Percentiles rank a stretch among this genome's conserved stretches.
Conservation (phyloP, 2,797 vertebrate genomes). For the Poecile montanus region DNA sequence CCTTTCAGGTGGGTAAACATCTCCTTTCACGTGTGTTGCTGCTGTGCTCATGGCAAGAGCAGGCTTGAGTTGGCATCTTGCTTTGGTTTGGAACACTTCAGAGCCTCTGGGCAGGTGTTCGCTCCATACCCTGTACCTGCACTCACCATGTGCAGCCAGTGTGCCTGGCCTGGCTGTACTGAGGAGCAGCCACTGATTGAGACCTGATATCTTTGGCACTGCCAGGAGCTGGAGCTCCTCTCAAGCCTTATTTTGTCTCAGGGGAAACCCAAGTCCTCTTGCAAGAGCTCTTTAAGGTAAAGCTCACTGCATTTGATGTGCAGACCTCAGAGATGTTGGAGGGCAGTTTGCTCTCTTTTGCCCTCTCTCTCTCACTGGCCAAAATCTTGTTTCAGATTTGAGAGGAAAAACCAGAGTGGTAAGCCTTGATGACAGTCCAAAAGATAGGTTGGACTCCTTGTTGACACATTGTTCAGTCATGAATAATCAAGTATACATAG, state of each 20-base stretch:
- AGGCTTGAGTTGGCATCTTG: background rate
- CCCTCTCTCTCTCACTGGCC: background rate
- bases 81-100: background rate
- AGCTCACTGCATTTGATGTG: background rate
- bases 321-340: background rate
- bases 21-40: accelerated
- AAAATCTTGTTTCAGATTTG: background rate
- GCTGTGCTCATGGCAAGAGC: background rate
- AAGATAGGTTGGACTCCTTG: background rate
- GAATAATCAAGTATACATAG: background rate
- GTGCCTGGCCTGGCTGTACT: background rate
- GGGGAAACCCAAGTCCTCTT: background rate
- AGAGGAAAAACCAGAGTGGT: background rate
- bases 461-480: background rate
- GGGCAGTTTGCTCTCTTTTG: background rate
- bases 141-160: background rate
- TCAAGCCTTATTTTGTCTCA: background rate
- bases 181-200: background rate
- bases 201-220: background rate
- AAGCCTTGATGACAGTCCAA: background rate
- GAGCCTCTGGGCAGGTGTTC: background rate
- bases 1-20: background rate
- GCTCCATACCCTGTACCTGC: accelerated
- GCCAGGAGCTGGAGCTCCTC: background rate
- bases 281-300: background rate